Base-by-base conservation (phyloP, 2,888 invertebrate species). In the Agonopterix alstromeriana region DNA sequence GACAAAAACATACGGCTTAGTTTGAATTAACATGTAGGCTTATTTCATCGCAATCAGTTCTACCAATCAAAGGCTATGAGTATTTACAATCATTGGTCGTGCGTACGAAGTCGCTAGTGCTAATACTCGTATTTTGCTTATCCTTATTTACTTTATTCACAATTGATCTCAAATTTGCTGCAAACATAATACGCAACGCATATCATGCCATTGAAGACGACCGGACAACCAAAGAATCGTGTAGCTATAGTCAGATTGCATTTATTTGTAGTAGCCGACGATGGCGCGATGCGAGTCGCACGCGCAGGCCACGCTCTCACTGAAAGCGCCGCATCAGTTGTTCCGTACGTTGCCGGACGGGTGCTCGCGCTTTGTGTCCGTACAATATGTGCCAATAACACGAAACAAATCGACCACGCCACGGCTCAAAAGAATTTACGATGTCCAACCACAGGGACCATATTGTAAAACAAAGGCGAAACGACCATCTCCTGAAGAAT, bases 201-300 rank as follows among this genome's bases (percentile, higher is more conserved):
- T 27, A 17, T 17, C 27, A 14, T 14, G 2, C 14, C 14, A 42
- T 9, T 42, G 10, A 11, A 9, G 12, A 42, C 2, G 12, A 11
- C 5, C 42, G 10, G 17, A 43, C n/a, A 9, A 4, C 17, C 10
- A 43, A n/a, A 9, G 46, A 10, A 10, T 10, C 11, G 8, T 9
- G 35, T 43, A 43, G 10, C 58, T 55, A 62, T 65, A 60, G 65
- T 27, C 5, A 27, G 38, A 38, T 38, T 38, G 64, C 79, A 83
- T 84, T 83, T 86, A 86, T 86, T 86, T 86, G 83, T 70, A 78
- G 80, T 82, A 69, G 61, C 74, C 67, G 73, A 67, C 71, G 61
- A 74, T 67, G 73, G 67, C 71, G 73, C 69, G 75, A 72, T 75
- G 75, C 64, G 68, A 70, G 70, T 70, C 83, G 77, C 82, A 76